Evolutionary conservation across 2,113 vertebrate genomes (phyloP).

Genomic region (Nibea coibor): DNA sequence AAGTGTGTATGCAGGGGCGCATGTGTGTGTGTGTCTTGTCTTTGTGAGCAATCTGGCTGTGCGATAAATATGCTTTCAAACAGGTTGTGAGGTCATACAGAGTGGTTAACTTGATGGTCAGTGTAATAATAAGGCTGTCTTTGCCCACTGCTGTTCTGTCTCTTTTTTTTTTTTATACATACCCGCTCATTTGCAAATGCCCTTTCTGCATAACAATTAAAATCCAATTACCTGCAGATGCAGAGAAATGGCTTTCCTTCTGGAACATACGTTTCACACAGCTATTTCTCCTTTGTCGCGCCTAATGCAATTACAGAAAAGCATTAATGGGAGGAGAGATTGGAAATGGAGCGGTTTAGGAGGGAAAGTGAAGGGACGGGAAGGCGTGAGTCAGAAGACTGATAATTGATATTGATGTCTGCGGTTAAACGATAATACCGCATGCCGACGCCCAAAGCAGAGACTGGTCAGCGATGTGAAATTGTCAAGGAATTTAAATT

Average conservation of each 20-base stretch:
- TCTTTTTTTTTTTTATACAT: constrained; percentile 1
- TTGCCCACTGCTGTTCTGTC: not conserved
- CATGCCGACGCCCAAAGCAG: constrained; percentile 8
- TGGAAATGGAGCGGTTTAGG: constrained; percentile 45
- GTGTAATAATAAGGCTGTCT: constrained; percentile 42
- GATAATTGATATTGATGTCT: constrained; percentile 65
- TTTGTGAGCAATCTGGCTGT: not conserved
- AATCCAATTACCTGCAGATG: constrained; percentile 72
- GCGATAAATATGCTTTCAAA: constrained; percentile 6
- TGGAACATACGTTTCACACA: constrained; percentile 62
- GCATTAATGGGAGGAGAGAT: constrained; percentile 65
- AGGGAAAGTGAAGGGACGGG: constrained; percentile 12
- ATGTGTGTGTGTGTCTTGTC: not conserved
- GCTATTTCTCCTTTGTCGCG: constrained; percentile 65
- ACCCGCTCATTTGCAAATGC: constrained; percentile 32
- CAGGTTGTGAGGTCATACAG: constrained; percentile 8
- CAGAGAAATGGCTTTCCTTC: constrained; percentile 58
- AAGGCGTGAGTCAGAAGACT: constrained; percentile 50
- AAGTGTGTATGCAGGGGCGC: not conserved
- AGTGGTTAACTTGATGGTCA: constrained; percentile 5
- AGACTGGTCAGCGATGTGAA: not conserved
- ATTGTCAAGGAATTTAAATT: constrained; percentile 26
- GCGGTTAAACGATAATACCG: constrained; percentile 49
- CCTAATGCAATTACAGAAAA: constrained; percentile 69
- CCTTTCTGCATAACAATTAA: constrained; percentile 64